These are phyloP conservation scores for Idaea aversata DNA, from an alignment of 2,888 invertebrate genomes.

Conservation along the genomic window DNA sequence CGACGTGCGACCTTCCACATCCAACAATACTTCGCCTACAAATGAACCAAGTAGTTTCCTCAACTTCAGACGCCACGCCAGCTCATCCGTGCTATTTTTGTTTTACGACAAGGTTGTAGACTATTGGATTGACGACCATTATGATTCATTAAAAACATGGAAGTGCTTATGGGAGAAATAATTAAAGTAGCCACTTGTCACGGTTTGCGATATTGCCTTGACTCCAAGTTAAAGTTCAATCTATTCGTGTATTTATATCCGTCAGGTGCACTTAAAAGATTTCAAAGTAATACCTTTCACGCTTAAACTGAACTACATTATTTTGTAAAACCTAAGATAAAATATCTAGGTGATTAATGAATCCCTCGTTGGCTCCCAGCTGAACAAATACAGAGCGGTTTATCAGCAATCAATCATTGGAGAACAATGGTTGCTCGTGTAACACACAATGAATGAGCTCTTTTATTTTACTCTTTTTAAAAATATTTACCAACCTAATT, in stretches of 20 bases:
- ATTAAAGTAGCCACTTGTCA: background rate
- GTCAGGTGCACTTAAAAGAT: background rate
- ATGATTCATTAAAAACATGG: conserved; percentile 3
- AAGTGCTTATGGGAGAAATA: background rate
- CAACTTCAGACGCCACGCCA: background rate
- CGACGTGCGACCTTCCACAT: background rate
- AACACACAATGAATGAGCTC: conserved; percentile 43
- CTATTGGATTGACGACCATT: background rate
- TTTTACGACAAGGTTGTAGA: background rate
- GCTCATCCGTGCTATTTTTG: background rate
- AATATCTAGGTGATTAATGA: background rate
- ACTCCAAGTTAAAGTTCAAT: background rate
- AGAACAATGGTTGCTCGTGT: conserved; percentile 34
- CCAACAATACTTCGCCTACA: background rate
- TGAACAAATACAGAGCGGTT: conserved; percentile 19
- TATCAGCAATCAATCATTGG: conserved; percentile 35
- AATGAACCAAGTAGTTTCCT: background rate
- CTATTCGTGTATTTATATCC: background rate
- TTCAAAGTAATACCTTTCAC: background rate
- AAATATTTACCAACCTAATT: background rate
- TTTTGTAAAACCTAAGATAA: background rate
- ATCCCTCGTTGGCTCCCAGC: background rate
- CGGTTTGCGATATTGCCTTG: background rate
- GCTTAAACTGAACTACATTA: background rate
- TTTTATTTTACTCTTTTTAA: background rate